A percentile compares a stretch with the other conserved stretches of the same genome.
These are phyloP conservation scores for Daphoenositta chrysoptera DNA, from an alignment of 2,113 vertebrate species.

Conservation along the genomic window DNA sequence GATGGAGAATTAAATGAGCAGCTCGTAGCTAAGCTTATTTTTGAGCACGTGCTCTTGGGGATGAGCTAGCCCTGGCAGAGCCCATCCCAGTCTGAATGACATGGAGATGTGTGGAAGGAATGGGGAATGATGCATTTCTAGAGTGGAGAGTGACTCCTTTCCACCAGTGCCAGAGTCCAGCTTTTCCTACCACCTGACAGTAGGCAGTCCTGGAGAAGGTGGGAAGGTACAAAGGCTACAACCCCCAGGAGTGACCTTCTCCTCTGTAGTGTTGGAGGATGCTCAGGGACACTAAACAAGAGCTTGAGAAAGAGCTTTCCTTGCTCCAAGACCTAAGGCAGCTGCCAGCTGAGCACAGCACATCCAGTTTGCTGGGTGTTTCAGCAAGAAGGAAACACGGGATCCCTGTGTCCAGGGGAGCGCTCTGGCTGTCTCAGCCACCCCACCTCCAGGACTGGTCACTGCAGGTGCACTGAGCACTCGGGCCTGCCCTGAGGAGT, in stretches of 20 bases:
- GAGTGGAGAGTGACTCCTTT: not conserved
- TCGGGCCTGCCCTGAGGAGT: accelerated
- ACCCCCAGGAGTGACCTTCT: not conserved
- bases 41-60: not conserved
- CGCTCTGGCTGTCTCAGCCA: not conserved
- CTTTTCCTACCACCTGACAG: not conserved
- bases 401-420: not conserved
- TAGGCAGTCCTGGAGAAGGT: not conserved
- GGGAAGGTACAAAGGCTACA: not conserved
- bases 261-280: not conserved
- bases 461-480: accelerated
- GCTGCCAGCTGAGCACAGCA: not conserved
- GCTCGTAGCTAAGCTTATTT: not conserved
- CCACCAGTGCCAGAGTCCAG: not conserved
- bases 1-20: not conserved
- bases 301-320: not conserved
- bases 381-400: not conserved
- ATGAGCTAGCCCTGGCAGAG: not conserved
- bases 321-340: not conserved
- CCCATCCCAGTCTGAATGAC: not conserved
- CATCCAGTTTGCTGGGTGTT: not conserved
- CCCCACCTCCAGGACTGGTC: not conserved
- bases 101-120: too few species aligned
- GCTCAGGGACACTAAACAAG: not conserved
- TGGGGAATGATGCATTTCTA: not conserved